phyloP scores from a whole-genome alignment of 92 coral and sea anemone genomes.

The Parazoanthus swiftii region DNA sequence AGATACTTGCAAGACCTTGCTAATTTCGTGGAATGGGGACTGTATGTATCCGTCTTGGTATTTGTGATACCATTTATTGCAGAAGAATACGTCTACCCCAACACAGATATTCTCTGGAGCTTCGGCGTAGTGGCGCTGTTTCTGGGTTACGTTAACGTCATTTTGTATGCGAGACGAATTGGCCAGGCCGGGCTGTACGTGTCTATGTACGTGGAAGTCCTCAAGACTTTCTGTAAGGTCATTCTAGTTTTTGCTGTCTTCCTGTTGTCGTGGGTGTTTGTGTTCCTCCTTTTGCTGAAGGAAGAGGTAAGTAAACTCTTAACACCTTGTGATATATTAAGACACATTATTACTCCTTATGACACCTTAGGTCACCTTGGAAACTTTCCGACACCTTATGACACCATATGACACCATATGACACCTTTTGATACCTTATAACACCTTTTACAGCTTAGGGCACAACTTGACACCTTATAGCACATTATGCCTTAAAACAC shows the following conservation, averaged over 20 bases:
- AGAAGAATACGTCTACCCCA: conserved; percentile 47
- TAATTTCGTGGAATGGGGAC: conserved; percentile 59
- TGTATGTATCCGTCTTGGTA: conserved; percentile 45
- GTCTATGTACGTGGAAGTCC: conserved; percentile 85
- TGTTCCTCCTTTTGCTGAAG: conserved; percentile 71
- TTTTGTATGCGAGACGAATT: conserved; percentile 70
- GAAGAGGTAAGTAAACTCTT: conserved; percentile 68
- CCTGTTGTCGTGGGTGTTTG: conserved; percentile 62
- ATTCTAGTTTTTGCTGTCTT: conserved; percentile 65
- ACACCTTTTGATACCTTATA: neutral
- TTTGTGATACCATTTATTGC: conserved; percentile 67
- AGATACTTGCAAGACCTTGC: conserved; percentile 61
- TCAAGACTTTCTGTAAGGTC: conserved; percentile 72
- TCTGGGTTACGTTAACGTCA: conserved; percentile 55
- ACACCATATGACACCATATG: neutral
- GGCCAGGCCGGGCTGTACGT: conserved; percentile 72
- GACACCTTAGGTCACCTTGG: neutral
- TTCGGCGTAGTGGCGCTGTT: conserved; percentile 63
- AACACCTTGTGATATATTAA: neutral
- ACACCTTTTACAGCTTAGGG: neutral
- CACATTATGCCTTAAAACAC: neutral
- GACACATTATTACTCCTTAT: neutral
- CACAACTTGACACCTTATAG: neutral
- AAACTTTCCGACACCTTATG: neutral
- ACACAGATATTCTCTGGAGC: conserved; percentile 61